Conservation (phyloP, 2,888 invertebrate genomes). For the Brassicogethes aeneus region DNA sequence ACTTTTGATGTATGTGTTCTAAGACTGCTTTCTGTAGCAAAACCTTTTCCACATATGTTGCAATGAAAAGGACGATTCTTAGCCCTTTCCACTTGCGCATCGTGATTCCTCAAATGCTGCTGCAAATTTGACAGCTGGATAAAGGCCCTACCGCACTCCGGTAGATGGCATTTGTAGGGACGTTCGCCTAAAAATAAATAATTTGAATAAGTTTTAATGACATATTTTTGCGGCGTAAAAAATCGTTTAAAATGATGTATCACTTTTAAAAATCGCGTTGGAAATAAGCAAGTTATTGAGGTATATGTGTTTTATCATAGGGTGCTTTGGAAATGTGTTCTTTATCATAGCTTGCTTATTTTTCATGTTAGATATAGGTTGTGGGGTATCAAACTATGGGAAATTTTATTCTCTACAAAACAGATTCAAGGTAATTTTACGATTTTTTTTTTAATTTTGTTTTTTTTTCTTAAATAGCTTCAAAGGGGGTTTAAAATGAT, state of each 20-base stretch:
- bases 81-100: conserved; percentile 89
- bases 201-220: conserved; percentile 5
- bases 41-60: conserved; percentile 93
- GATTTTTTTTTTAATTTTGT: too few relatives aligned
- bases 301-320: too few relatives aligned
- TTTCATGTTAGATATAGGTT: too few relatives aligned
- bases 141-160: conserved; percentile 92
- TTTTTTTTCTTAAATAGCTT: too few relatives aligned
- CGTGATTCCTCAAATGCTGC: conserved; percentile 92
- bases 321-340: too few relatives aligned
- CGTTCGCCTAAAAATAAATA: conserved; percentile 70
- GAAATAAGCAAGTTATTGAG: conserved; percentile 1
- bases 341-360: too few relatives aligned
- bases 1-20: conserved; percentile 97
- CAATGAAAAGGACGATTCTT: conserved; percentile 94
- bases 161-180: conserved; percentile 93
- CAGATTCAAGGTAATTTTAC: too few relatives aligned
- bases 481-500: too few relatives aligned
- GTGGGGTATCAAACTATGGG: too few relatives aligned
- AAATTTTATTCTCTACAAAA: too few relatives aligned
- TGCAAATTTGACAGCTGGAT: conserved; percentile 94
- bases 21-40: conserved; percentile 91
- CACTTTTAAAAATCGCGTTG: conserved; percentile 3
- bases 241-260: too few relatives aligned
- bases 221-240: conserved; percentile 8